Evolutionary conservation across 2,797 vertebrate genomes (phyloP), one percentile per base, ranked within the genome.

Genomic region (Sylvia borin): DNA sequence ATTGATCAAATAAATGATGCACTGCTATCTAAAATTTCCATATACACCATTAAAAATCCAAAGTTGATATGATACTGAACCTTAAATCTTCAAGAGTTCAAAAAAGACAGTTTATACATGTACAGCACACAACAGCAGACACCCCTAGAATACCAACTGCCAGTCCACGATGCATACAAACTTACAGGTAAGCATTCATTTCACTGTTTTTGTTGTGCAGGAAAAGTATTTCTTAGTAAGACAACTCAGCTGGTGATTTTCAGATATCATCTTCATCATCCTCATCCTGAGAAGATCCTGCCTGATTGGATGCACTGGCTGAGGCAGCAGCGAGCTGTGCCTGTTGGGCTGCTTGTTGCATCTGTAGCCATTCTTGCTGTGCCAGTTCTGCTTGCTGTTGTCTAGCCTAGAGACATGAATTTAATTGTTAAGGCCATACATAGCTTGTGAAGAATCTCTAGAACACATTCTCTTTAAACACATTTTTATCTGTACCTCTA

Each of bases 301-400:
- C 98, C 96, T 99, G 99, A 94, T 99, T 99, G 93, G 99, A 98
- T 36, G 98, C 98, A 65, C 99, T 99, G 96, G 99, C 99, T 50
- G 99, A 99, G 51, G 99, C 99, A 24, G 99, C 99, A 42, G 99
- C 99, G 94, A 99, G 98, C 98, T 99, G 99, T 24, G 99, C 99
- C 97, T 99, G 99, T 73, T 99, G 99, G 72, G 99, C 99, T 1
- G 99, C 99, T 97, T 99, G 99, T 96, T 99, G 99, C 99, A 99
- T 99, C 98, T 99, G 99, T 97, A 99, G 97, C 99, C 99, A 99
- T 95, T 99, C 99, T 97, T 99, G 99, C 96, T 99, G 99, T 61
- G 99, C 99, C 40, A 99, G 98, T 97, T 99, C 99, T 36, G 99
- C 99, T 98, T 99, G 99, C 93, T 99, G 99, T 97, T 99, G 99